Base-by-base conservation (phyloP, 2,888 invertebrate genomes). In the Heliconius ismenius region DNA sequence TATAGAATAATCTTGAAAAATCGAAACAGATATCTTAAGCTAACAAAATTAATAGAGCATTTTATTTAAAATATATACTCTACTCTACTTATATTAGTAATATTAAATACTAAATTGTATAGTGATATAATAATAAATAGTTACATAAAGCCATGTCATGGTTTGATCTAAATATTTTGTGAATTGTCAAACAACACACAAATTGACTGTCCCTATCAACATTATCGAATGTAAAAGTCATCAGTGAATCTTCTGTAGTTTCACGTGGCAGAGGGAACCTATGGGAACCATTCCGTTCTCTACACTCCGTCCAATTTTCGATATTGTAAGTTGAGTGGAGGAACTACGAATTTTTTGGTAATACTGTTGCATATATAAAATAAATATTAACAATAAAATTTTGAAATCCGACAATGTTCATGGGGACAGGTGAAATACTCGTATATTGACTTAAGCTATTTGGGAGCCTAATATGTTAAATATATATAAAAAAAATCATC, bases 111-210 rank as follows among this genome's bases (percentile, higher is more conserved):
- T 76, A 75, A 43, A 39, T 60, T 49, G 24, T 64, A 73, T 73
- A 73, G 21, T 74, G 58, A 73, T 69, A 76, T 76, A 70, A 74
- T 70, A 65, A 65, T 65, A 65, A 65, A 65, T 62, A 62, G 62
- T 39, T 63, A 76, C 58, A 69, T 67, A 72, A 76, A 69, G 58
- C 77, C 67, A 74, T 79, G 75, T 77, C 79, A 75, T 75, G 77
- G 43, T 76, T 76, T 73, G 18, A 72, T 65, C 28, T 54, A 24
- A 36, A 39, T 65, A 60, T 60, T 9, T 62, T 76, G 70, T 77
- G 70, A 74, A 36, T 63, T 78, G 79, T 79, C 73, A 54, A 43
- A 79, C 79, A 78, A 79, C 63, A 78, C 76, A 78, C 77, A 73
- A 58, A 58, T n/a, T n/a, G 11, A 21, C 58, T 58, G 58, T n/a